Percentiles rank a stretch among this genome's conserved stretches.
These are phyloP conservation scores for Misgurnus mizolepis DNA, from an alignment of 2,113 vertebrate species.

Conservation along the genomic window DNA sequence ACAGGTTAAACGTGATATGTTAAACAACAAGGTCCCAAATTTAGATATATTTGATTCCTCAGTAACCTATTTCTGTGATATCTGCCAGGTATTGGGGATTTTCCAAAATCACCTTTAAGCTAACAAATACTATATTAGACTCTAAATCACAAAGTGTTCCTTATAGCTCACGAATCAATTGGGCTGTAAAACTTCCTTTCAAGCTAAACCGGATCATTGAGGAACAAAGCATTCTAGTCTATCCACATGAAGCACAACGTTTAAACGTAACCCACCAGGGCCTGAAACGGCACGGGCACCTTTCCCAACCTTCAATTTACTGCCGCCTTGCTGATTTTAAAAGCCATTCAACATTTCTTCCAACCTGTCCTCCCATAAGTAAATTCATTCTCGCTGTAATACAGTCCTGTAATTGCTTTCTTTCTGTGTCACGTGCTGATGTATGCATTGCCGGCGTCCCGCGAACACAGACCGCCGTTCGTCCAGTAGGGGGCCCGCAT, in stretches of 20 bases:
- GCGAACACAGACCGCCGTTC: slow-evolving; percentile 53
- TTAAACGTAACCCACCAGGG: slow-evolving; percentile 20
- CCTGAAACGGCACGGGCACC: slow-evolving; percentile 12
- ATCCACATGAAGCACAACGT: slow-evolving; percentile 21
- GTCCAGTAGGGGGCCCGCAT: slow-evolving; percentile 70
- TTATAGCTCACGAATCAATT: neutral
- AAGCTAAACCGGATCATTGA: neutral
- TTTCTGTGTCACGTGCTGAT: slow-evolving; percentile 59
- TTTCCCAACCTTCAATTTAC: slow-evolving; percentile 28
- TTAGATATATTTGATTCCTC: no score
- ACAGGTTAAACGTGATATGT: no score
- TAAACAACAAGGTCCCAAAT: no score
- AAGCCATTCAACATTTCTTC: slow-evolving; percentile 17
- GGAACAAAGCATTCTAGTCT: slow-evolving; percentile 6
- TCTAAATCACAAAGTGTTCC: neutral
- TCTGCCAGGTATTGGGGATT: no score
- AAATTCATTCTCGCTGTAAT: slow-evolving; percentile 30
- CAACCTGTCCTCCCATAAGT: slow-evolving; percentile 8
- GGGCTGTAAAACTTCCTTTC: neutral
- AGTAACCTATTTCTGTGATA: no score
- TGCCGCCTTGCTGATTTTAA: slow-evolving; percentile 13
- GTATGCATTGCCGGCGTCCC: slow-evolving; percentile 56
- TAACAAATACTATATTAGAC: neutral
- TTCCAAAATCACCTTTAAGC: neutral
- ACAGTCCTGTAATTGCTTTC: slow-evolving; percentile 35